These are phyloP conservation scores for Hormaphis cornu DNA, from an alignment of 1,140 invertebrate species.

Conservation along the genomic window DNA sequence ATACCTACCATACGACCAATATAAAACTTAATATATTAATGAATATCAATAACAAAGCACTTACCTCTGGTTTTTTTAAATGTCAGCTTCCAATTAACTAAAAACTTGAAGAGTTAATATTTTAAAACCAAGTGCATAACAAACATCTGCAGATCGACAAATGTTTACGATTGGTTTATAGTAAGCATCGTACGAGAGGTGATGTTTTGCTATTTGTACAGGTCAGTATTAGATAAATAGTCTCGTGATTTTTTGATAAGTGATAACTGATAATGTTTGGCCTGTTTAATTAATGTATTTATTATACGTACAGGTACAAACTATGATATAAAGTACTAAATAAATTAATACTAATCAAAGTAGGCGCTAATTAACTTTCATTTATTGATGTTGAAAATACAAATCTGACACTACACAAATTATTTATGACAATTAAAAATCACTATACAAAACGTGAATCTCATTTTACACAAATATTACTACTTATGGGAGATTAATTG, in stretches of 20 bases:
- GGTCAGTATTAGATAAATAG: too few relatives aligned
- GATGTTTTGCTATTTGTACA: too few relatives aligned
- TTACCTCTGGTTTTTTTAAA: not conserved
- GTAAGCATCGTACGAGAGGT: constrained; percentile 3
- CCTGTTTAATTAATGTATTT: too few relatives aligned
- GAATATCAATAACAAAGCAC: too few relatives aligned
- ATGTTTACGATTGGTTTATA: constrained; percentile 3
- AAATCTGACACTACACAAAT: constrained; percentile 4
- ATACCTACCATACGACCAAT: too few relatives aligned
- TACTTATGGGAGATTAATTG: not conserved
- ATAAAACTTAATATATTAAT: too few relatives aligned
- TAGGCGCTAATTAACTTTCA: not conserved
- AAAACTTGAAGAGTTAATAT: not conserved
- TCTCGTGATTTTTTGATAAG: too few relatives aligned
- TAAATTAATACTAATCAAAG: not conserved
- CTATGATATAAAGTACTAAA: too few relatives aligned
- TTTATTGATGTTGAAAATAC: constrained; percentile 4
- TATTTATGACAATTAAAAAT: not conserved
- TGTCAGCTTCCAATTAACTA: not conserved
- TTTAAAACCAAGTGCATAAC: not conserved
- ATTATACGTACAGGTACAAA: too few relatives aligned
- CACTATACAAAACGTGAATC: not conserved
- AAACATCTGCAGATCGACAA: not conserved
- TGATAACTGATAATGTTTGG: too few relatives aligned
- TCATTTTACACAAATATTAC: not conserved